phyloP scores from a whole-genome alignment of 64 coral and sea anemone genomes.

The Stylophora pistillata region DNA sequence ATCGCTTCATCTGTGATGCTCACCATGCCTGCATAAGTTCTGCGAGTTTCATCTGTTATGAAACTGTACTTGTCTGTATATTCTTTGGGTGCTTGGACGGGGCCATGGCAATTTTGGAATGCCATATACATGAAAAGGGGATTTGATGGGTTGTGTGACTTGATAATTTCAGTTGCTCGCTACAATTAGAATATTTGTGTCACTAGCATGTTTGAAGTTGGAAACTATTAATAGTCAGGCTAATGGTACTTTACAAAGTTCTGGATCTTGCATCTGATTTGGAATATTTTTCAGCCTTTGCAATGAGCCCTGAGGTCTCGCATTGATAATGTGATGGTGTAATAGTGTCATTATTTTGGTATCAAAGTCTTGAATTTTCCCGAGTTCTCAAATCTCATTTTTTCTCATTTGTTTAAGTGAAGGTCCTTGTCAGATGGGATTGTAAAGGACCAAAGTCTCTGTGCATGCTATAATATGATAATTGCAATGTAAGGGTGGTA shows the following conservation, averaged over 20 bases:
- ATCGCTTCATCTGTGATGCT: conserved; percentile 22
- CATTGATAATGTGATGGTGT: too few relatives aligned
- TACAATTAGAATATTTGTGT: not conserved
- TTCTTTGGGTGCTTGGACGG: conserved; percentile 33
- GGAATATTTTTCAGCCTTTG: too few relatives aligned
- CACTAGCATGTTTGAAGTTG: too few relatives aligned
- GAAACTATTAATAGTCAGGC: not conserved
- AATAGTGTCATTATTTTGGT: too few relatives aligned
- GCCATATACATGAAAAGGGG: conserved; percentile 54
- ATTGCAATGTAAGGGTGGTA: too few relatives aligned
- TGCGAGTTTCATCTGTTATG: conserved; percentile 27
- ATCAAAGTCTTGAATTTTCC: too few relatives aligned
- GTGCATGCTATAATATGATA: too few relatives aligned
- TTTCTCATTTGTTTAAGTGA: too few relatives aligned
- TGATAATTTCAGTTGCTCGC: conserved; percentile 39
- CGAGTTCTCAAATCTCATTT: too few relatives aligned
- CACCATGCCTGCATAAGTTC: conserved; percentile 47
- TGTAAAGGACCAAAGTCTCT: too few relatives aligned
- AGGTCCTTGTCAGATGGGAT: too few relatives aligned
- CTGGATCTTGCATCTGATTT: not conserved
- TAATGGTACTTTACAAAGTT: not conserved
- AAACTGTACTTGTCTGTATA: conserved; percentile 49
- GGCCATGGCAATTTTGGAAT: conserved; percentile 61
- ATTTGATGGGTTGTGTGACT: conserved; percentile 21
- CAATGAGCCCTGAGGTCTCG: too few relatives aligned